A percentile compares a stretch with the other conserved stretches of the same genome.
phyloP scores from a whole-genome alignment of 2,113 vertebrate genomes.

The Nothoprocta perdicaria region DNA sequence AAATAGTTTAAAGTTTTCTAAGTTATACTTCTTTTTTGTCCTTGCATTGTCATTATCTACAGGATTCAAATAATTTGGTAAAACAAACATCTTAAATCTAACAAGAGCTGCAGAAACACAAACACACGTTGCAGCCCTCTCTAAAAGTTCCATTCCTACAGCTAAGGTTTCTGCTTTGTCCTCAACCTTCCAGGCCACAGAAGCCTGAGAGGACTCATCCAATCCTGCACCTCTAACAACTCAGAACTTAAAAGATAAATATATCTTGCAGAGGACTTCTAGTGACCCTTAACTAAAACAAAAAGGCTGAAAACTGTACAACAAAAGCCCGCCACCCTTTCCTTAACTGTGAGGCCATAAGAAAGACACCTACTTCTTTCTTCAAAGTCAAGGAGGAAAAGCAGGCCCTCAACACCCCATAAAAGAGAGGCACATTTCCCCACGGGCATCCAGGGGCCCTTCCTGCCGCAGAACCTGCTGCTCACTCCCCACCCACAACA shows the following conservation, averaged over 20 bases:
- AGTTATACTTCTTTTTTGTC: neutral
- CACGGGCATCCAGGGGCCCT: neutral
- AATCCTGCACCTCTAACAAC: neutral
- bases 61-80: neutral
- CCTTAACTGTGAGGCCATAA: neutral
- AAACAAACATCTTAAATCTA: neutral
- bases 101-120: neutral
- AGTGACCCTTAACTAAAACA: neutral
- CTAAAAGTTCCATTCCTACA: neutral
- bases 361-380: accelerated
- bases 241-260: neutral
- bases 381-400: neutral
- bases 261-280: neutral
- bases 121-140: neutral
- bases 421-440: too few relatives aligned
- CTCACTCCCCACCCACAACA: too few relatives aligned
- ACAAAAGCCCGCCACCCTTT: neutral
- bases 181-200: neutral
- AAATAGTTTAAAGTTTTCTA: neutral
- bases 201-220: neutral
- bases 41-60: neutral
- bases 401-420: accelerated
- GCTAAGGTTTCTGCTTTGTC: neutral
- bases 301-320: neutral
- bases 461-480: neutral